Base-by-base conservation (phyloP, 2,113 vertebrate species). In the Erinaceus europaeus region DNA sequence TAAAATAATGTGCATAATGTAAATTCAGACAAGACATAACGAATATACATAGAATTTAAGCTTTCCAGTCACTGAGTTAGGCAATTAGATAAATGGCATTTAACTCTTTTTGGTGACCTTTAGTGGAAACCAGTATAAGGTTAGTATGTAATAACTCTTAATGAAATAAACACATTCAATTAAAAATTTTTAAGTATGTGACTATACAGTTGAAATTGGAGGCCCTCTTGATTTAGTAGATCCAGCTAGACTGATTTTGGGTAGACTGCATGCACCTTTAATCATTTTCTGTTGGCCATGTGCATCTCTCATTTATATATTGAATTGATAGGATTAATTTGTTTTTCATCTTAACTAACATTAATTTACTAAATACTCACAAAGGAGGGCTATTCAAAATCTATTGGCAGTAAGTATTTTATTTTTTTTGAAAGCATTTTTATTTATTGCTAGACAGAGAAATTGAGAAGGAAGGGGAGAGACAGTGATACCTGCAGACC, bases 131-230 rank as follows among this genome's bases (percentile, higher is more conserved):
- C 36, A 89, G 1, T 81, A 15, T 71, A 38, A 59, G 23, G 57
- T 40, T 48, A 84, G 25, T 64, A 86, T 72, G 4, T 80, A 59
- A 75, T 89, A 55, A 25, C 50, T 86, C 71, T 76, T 84, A 55
- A 71, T 46, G 59, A 71, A 73, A 8, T 86, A 79, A 53, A 82
- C 42, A 68, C 40, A 72, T 42, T 77, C 67, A 80, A 1, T 78
- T n/a, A 52, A 84, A 82, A 77, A 73, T 55, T 78, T 68, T 50
- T 23, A 68, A 46, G n/a, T 80, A 57, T 67, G 17, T 80, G 38
- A 48, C 21, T n/a, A n/a, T n/a, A n/a, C n/a, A n/a, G 2, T 44
- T 84, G 40, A 73, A 65, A 44, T 3, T 62, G 64, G 36, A 14
- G 46, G 55, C 7, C 34, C 21, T 50, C 29, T 68, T 20, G 6